Conservation (phyloP, 2,888 invertebrate species). For the Polydrusus tereticollis region DNA sequence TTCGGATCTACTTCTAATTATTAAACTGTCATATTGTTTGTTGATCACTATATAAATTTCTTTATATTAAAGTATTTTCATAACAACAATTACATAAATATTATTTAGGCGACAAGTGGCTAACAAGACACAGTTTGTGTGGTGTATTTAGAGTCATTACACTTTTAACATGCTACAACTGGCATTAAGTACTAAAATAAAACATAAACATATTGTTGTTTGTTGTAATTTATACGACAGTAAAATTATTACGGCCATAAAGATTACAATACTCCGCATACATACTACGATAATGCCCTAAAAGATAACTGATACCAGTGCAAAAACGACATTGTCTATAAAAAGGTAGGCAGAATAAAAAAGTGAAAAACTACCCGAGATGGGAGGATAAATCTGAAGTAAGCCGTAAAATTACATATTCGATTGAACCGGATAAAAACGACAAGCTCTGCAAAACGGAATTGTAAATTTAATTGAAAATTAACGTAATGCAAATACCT, state of each 20-base stretch:
- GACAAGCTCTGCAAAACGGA: neutral
- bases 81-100: neutral
- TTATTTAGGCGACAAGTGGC: no score
- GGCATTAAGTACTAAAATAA: neutral
- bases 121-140: constrained; percentile 39
- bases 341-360: constrained; percentile 12
- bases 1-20: no score
- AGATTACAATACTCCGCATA: neutral
- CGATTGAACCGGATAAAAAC: constrained; percentile 36
- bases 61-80: no score
- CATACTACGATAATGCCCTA: neutral
- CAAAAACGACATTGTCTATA: constrained; percentile 7
- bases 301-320: constrained; percentile 1
- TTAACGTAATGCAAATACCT: constrained; percentile 50
- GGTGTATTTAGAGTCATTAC: neutral
- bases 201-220: neutral
- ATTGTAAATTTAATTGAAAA: constrained; percentile 45
- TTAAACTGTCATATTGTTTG: no score
- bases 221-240: neutral
- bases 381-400: constrained; percentile 39
- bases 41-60: no score
- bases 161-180: neutral
- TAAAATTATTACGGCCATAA: neutral
- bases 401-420: constrained; percentile 48
- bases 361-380: constrained; percentile 24